phyloP scores from a whole-genome alignment of 1,140 invertebrate genomes.

The Drosophila grimshawi region DNA sequence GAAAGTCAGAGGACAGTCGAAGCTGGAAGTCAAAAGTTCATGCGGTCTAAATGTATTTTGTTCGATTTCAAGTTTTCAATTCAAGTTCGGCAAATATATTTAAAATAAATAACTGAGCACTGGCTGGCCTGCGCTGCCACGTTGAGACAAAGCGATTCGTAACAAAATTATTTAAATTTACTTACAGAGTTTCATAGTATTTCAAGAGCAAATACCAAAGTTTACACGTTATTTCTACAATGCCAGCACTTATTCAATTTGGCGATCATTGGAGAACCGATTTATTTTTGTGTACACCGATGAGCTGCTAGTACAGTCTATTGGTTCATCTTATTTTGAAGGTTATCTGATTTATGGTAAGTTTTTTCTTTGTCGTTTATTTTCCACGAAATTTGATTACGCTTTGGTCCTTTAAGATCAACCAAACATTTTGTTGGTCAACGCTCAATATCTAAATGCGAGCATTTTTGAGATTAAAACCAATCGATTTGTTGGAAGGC shows the following conservation, averaged over 20 bases:
- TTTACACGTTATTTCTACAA: conserved; percentile 64
- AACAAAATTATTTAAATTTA: background rate
- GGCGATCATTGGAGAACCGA: conserved; percentile 64
- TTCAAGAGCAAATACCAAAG: conserved; percentile 67
- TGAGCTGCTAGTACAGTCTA: conserved; percentile 22
- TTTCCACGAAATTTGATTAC: background rate
- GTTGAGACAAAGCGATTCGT: too few species aligned
- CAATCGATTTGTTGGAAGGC: conserved; percentile 68
- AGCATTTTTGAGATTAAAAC: conserved; percentile 67
- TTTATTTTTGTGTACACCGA: conserved; percentile 71
- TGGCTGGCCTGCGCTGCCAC: too few species aligned
- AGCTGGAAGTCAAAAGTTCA: too few species aligned
- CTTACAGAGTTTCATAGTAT: conserved; percentile 62
- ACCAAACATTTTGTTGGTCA: conserved; percentile 64
- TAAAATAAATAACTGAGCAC: too few species aligned
- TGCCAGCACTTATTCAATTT: conserved; percentile 69
- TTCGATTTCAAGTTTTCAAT: too few species aligned
- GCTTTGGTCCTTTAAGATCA: conserved; percentile 56
- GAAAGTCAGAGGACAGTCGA: too few species aligned
- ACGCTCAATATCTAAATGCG: conserved; percentile 47
- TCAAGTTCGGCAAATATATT: too few species aligned
- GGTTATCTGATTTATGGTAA: conserved; percentile 64
- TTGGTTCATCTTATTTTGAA: conserved; percentile 32
- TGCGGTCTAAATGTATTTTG: too few species aligned
- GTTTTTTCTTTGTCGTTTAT: background rate